These are phyloP conservation scores for Eupithecia tripunctaria DNA, from an alignment of 2,888 invertebrate species.

Conservation along the genomic window DNA sequence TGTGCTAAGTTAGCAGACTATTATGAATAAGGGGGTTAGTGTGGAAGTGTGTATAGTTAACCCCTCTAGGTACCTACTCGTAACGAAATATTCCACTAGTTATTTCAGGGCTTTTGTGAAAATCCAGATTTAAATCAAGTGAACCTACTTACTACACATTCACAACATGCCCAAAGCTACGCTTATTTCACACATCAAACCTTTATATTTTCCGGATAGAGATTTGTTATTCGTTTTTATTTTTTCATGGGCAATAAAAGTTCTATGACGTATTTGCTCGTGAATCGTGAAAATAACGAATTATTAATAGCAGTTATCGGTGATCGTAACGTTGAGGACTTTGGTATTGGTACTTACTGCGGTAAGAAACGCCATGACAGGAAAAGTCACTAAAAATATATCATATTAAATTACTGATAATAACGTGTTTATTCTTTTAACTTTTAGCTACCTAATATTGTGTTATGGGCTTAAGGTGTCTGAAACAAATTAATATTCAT, in stretches of 20 bases:
- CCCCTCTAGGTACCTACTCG: too few species aligned
- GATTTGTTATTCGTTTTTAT: neutral
- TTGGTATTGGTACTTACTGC: too few species aligned
- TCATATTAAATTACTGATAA: too few species aligned
- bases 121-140: neutral
- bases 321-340: too few species aligned
- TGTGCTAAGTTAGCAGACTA: too few species aligned
- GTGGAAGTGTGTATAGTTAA: neutral
- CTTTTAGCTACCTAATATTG: too few species aligned
- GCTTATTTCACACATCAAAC: neutral
- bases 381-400: neutral
- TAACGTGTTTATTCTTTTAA: too few species aligned
- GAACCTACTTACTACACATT: neutral
- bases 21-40: too few species aligned
- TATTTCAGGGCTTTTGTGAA: neutral
- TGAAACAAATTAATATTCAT: neutral
- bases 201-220: neutral
- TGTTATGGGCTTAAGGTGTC: neutral
- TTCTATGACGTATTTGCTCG: neutral
- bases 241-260: neutral
- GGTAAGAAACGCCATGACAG: neutral
- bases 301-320: neutral
- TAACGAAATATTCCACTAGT: neutral
- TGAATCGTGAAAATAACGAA: slow-evolving; percentile 3
- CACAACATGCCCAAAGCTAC: neutral